Conservation (phyloP, 2,113 vertebrate genomes). For the Collichthys lucidus region DNA sequence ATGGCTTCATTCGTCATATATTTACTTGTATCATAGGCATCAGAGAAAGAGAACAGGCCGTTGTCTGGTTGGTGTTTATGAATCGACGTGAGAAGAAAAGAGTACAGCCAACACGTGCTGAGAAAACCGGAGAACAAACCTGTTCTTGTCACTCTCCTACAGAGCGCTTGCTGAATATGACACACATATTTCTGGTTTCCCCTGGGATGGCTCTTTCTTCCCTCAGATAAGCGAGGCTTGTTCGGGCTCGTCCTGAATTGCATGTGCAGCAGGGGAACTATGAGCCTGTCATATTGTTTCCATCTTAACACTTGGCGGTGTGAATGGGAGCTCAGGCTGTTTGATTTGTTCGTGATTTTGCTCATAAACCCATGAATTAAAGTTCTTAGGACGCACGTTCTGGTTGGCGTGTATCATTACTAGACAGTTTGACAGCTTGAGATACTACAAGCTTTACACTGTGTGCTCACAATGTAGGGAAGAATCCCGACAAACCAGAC, state of each 20-base stretch:
- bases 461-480: neutral
- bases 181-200: slow-evolving; percentile 43
- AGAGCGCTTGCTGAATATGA: neutral
- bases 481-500: neutral
- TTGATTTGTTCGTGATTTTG: neutral
- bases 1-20: neutral
- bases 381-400: neutral
- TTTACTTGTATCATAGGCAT: too few species aligned
- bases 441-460: neutral
- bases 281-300: slow-evolving; percentile 42
- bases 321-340: neutral
- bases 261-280: slow-evolving; percentile 34
- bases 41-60: neutral
- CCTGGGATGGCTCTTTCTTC: slow-evolving; percentile 22
- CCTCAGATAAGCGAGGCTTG: slow-evolving; percentile 62
- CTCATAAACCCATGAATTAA: slow-evolving; percentile 11
- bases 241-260: slow-evolving; percentile 60
- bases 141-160: slow-evolving; percentile 15
- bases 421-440: slow-evolving; percentile 9
- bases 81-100: too few species aligned
- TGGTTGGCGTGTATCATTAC: slow-evolving; percentile 15
- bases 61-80: neutral
- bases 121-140: neutral
- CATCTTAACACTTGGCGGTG: slow-evolving; percentile 17
- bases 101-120: neutral